Base-by-base conservation (phyloP, 2,113 vertebrate genomes). In the Zosterops pallidus region DNA sequence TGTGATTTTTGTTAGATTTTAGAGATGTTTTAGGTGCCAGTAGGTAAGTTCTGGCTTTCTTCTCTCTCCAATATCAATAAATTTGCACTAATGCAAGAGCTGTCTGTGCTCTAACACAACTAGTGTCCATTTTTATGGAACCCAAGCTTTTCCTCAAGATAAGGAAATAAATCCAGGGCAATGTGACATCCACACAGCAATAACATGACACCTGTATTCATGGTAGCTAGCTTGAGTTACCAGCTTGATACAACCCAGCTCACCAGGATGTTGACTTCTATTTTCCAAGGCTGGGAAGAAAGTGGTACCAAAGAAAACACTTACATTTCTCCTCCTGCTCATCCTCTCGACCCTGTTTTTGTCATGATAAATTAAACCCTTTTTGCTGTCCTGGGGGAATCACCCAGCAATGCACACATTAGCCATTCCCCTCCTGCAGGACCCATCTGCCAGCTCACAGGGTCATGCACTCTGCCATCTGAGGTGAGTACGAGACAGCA, bases 381-480 rank as follows among this genome's bases (percentile, higher is more conserved):
- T 68, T 76, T 75, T 72, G 16, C n/a, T 65, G 12, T 76, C 28
- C 16, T 25, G 41, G 22, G 83, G 41, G 33, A 56, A 28, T 23
- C 3, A 13, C 12, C 41, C 62, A 31, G 14, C 63, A 69, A 11
- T 16, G 76, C 26, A 44, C 1, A 2, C 6, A 17, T 12, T 26
- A 39, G 22, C 37, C 14, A 4, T 65, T 85, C 14, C 44, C 67
- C 28, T 39, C 18, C 50, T 55, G 33, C 23, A 19, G 33, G 37
- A 44, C 4, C 18, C 13, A 33, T 49, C 47, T 85, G 56, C n/a
- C 62, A 79, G 3, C 49, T 68, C 77, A 31, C 57, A 50, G 39
- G n/a, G 63, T 41, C 37, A 3, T 2, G 3, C 33, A 9, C 42
- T 41, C 20, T 29, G 35, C 50, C 11, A 4, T 5, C 1, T 1